These are phyloP conservation scores for Pyxicephalus adspersus DNA, from an alignment of 2,113 vertebrate species.

Conservation along the genomic window DNA sequence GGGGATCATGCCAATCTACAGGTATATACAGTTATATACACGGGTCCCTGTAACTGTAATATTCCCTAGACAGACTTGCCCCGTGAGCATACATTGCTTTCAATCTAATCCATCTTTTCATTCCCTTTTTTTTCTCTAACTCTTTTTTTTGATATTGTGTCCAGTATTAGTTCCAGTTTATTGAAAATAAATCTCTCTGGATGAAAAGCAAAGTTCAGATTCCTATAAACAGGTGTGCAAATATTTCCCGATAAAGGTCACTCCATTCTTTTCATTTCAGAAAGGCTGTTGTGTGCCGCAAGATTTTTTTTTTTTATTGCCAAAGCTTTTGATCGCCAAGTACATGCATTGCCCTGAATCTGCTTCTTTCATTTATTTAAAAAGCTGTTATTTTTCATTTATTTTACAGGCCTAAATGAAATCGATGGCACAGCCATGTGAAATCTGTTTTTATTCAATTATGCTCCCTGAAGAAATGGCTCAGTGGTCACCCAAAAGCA, in stretches of 20 bases:
- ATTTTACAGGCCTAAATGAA: constrained; percentile 43
- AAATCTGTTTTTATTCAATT: constrained; percentile 47
- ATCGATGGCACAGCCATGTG: constrained; percentile 36
- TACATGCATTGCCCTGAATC: background rate
- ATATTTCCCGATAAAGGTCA: constrained; percentile 40
- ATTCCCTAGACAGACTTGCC: too few species aligned
- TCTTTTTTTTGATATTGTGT: constrained; percentile 44
- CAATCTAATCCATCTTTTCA: too few species aligned
- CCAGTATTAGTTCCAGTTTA: constrained; percentile 6
- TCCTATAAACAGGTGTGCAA: constrained; percentile 37
- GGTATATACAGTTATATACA: too few species aligned
- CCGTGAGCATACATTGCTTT: too few species aligned
- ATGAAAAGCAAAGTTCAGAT: constrained; percentile 52
- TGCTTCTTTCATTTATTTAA: constrained; percentile 39
- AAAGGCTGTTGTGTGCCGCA: background rate
- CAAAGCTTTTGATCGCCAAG: background rate
- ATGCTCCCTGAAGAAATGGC: constrained; percentile 33
- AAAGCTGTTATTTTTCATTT: constrained; percentile 46
- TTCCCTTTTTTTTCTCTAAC: too few species aligned
- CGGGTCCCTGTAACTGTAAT: too few species aligned
- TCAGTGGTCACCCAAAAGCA: constrained; percentile 40
- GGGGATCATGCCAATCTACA: too few species aligned
- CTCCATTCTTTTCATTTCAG: constrained; percentile 14
- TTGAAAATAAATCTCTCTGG: constrained; percentile 44
- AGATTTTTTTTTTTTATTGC: constrained; percentile 28